Evolutionary conservation across 2,113 vertebrate species (phyloP), one percentile per base, ranked within the genome.

Genomic region (Eurystomus gularis): DNA sequence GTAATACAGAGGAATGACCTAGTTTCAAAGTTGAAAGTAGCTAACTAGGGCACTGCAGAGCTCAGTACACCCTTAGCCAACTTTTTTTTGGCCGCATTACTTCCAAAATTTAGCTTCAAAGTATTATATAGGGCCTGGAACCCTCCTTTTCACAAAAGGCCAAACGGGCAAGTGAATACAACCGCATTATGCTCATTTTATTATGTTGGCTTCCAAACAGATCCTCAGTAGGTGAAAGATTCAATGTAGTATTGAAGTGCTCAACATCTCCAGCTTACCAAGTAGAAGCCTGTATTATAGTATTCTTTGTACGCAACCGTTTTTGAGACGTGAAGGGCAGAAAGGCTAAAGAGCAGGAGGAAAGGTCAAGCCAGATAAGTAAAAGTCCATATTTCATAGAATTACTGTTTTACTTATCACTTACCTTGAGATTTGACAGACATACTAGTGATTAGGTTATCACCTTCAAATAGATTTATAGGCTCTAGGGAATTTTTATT

Each of bases 381-480:
- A 80, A 95, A 98, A 95, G 93, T 96, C 85, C 86, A 48, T 96
- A 96, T 96, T 97, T 96, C 90, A 94, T 52, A 83, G 71, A 97
- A 97, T 94, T 96, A 95, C 84, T 96, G 86, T 95, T 97, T 96
- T 86, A 96, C 73, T 97, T 97, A 97, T 75, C 83, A 90, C 80
- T 93, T 97, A 95, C 61, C 65, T 95, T 94, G 80, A 90, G 54
- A 54, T 96, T 70, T 97, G 95, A 96, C 93, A 94, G 87, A 77
- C 73, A 92, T 61, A 24, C 9, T 51, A 77, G 55, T 97, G 88
- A 97, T 97, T 94, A 95, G 82, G 70, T 97, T 97, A 97, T 97
- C 86, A 88, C 80, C 86, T 97, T 95, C 91, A 93, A 94, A 96
- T 78, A 94, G 92, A 97, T 97, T 97, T 97, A 96, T 90, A 93